A percentile compares a stretch with the other conserved stretches of the same genome.
Conservation (phyloP, 2,113 vertebrate species). For the Raja brachyura region DNA sequence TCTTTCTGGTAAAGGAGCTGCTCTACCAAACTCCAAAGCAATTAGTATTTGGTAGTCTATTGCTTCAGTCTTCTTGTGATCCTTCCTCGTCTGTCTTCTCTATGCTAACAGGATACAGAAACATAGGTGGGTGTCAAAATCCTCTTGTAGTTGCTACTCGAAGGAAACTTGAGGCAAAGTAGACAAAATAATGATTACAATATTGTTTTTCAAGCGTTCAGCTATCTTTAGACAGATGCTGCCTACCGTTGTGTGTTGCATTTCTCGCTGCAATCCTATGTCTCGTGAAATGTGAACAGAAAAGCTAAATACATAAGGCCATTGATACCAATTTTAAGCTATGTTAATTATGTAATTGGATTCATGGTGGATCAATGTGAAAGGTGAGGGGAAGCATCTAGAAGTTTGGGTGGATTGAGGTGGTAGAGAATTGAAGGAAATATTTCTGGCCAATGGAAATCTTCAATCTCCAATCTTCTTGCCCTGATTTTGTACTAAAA, state of each 20-base stretch:
- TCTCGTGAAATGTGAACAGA: not conserved
- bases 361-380: not conserved
- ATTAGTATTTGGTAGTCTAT: not conserved
- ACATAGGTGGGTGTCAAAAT: not conserved
- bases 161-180: not conserved
- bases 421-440: not conserved
- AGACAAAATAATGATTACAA: not conserved
- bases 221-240: not conserved
- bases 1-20: too few species aligned
- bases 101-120: too few species aligned
- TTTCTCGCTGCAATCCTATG: not conserved
- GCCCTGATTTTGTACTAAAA: not conserved
- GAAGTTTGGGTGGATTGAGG: not conserved
- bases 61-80: not conserved
- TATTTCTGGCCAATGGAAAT: not conserved
- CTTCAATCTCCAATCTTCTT: not conserved
- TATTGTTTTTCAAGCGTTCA: not conserved
- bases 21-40: too few species aligned
- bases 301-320: not conserved
- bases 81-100: not conserved
- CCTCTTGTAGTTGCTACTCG: not conserved
- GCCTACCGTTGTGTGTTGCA: not conserved
- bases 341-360: not conserved
- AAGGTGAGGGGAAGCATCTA: not conserved
- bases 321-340: not conserved